Conservation (phyloP, 1,140 invertebrate species). For the Eufriesea mexicana region DNA sequence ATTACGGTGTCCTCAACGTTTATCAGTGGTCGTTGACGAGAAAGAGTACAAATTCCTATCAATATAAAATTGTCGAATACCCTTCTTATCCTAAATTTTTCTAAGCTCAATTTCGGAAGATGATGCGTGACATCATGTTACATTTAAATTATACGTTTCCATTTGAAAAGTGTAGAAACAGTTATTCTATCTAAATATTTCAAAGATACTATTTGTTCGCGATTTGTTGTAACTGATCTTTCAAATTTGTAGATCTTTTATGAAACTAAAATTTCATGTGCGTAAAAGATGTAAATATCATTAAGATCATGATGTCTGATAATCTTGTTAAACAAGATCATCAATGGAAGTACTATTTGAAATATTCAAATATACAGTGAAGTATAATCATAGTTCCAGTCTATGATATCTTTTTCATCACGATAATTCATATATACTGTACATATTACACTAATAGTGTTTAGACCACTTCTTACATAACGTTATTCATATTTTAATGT, state of each 20-base stretch:
- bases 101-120: constrained; percentile 67
- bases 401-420: constrained; percentile 12
- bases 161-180: constrained; percentile 39
- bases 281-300: constrained; percentile 1
- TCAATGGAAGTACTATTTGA: constrained; percentile 34
- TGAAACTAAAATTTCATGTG: constrained; percentile 10
- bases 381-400: constrained; percentile 27
- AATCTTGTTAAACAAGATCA: neutral
- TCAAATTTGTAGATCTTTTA: neutral
- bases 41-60: constrained; percentile 54
- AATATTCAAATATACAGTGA: constrained; percentile 1
- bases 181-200: constrained; percentile 23
- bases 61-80: constrained; percentile 60
- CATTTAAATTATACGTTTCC: neutral
- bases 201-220: neutral
- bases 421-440: constrained; percentile 21
- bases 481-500: constrained; percentile 35
- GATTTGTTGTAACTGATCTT: neutral
- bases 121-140: constrained; percentile 7
- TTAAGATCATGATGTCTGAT: neutral
- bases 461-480: constrained; percentile 45
- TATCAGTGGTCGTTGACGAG: constrained; percentile 34
- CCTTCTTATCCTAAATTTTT: constrained; percentile 59
- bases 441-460: constrained; percentile 49
- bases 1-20: constrained; percentile 16